phyloP scores from a whole-genome alignment of 2,888 invertebrate species.

The Conistra vaccinii region DNA sequence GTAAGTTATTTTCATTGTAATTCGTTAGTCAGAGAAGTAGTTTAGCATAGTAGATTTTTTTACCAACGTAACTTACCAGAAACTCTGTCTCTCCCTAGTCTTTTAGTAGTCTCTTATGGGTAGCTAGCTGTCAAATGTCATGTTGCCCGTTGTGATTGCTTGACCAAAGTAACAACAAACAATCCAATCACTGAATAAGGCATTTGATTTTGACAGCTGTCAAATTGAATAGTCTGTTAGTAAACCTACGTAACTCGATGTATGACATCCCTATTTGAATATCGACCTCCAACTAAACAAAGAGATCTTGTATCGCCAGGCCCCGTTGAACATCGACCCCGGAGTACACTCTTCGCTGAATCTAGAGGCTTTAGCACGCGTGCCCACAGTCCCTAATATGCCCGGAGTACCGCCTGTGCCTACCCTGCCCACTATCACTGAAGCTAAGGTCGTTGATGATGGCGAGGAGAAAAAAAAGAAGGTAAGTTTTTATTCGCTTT shows the following conservation, averaged over 20 bases:
- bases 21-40: background rate
- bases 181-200: background rate
- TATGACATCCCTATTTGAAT: slow-evolving; percentile 27
- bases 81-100: background rate
- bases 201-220: slow-evolving; percentile 1
- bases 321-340: slow-evolving; percentile 97
- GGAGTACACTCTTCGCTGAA: slow-evolving; percentile 98
- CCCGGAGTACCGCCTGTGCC: slow-evolving; percentile 96
- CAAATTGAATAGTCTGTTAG: background rate
- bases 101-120: background rate
- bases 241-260: slow-evolving; percentile 39
- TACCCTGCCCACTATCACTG: slow-evolving; percentile 97
- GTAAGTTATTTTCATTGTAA: background rate
- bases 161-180: background rate
- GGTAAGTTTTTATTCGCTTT: slow-evolving; percentile 38
- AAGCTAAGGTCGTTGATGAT: slow-evolving; percentile 94
- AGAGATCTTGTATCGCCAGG: slow-evolving; percentile 77
- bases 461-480: slow-evolving; percentile 82
- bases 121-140: background rate
- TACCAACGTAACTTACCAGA: background rate
- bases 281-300: slow-evolving; percentile 63
- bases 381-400: slow-evolving; percentile 93
- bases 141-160: background rate
- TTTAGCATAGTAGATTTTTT: background rate
- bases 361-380: slow-evolving; percentile 92